These are phyloP conservation scores for Syndactyla subalaris DNA, from an alignment of 2,797 vertebrate species.

Conservation along the genomic window DNA sequence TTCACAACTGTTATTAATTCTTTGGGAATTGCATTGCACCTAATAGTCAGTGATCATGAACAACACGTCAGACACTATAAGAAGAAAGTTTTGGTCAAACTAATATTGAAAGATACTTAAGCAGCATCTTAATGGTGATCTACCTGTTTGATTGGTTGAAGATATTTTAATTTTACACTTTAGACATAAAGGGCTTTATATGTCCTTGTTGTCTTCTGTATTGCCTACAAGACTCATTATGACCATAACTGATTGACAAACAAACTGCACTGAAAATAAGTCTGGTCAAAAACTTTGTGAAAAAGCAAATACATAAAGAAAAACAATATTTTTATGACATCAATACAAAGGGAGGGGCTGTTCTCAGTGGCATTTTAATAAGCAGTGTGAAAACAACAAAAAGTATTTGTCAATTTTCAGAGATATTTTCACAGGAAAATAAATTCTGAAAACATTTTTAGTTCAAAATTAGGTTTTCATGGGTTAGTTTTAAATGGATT, in stretches of 20 bases:
- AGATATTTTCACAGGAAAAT: background rate
- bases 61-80: background rate
- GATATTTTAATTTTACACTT: background rate
- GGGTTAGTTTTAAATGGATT: background rate
- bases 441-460: background rate
- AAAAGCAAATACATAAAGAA: background rate
- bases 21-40: background rate
- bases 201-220: background rate
- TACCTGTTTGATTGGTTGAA: background rate
- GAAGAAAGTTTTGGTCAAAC: background rate
- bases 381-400: background rate
- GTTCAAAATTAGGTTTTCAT: background rate
- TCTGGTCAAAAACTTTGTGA: background rate
- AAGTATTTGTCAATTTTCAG: background rate
- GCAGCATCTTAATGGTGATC: background rate
- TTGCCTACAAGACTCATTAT: background rate
- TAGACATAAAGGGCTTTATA: background rate
- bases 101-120: background rate
- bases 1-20: background rate
- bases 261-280: background rate
- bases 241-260: background rate
- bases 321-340: background rate
- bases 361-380: background rate
- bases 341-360: background rate
- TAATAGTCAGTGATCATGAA: background rate